Evolutionary conservation across 1,140 invertebrate species (phyloP).

Genomic region (Paracyclopina nana): DNA sequence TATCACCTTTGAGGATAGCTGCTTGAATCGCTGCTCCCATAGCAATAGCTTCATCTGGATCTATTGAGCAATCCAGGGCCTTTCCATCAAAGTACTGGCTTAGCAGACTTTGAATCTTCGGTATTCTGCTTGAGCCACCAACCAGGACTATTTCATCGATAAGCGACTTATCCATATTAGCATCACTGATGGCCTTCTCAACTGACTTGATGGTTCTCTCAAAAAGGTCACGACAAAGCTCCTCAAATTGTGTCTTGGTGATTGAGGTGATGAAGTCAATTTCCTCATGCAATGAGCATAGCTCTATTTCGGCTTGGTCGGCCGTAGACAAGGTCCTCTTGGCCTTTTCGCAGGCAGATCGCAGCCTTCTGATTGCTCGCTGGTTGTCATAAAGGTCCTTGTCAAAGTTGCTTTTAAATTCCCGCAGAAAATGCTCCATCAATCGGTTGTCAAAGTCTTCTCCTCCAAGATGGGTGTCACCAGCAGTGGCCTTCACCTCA

Average conservation of each 20-base stretch:
- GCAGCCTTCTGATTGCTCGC: constrained; percentile 81
- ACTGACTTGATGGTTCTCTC: constrained; percentile 93
- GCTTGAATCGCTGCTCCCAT: constrained; percentile 93
- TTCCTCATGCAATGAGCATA: constrained; percentile 96
- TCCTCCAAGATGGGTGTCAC: constrained; percentile 84
- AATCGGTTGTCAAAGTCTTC: constrained; percentile 97
- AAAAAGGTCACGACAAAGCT: constrained; percentile 98
- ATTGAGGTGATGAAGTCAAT: constrained; percentile 98
- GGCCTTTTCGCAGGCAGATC: constrained; percentile 92
- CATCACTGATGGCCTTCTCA: constrained; percentile 92
- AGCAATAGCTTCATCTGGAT: constrained; percentile 93
- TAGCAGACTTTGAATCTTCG: constrained; percentile 93
- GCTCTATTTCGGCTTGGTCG: constrained; percentile 93
- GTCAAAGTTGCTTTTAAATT: constrained; percentile 98
- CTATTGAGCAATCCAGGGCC: constrained; percentile 91
- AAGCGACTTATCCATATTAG: constrained; percentile 95
- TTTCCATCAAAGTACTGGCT: constrained; percentile 97
- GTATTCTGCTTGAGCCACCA: constrained; percentile 95
- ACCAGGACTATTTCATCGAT: constrained; percentile 97
- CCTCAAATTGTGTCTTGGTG: constrained; percentile 96
- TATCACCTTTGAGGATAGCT: constrained; percentile 46
- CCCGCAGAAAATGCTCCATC: constrained; percentile 95
- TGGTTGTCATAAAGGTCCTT: constrained; percentile 89
- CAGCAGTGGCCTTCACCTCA: constrained; percentile 89
- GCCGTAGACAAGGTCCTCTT: constrained; percentile 85